Base-by-base conservation (phyloP, 2,888 invertebrate species). In the Meiosimyza decipiens region DNA sequence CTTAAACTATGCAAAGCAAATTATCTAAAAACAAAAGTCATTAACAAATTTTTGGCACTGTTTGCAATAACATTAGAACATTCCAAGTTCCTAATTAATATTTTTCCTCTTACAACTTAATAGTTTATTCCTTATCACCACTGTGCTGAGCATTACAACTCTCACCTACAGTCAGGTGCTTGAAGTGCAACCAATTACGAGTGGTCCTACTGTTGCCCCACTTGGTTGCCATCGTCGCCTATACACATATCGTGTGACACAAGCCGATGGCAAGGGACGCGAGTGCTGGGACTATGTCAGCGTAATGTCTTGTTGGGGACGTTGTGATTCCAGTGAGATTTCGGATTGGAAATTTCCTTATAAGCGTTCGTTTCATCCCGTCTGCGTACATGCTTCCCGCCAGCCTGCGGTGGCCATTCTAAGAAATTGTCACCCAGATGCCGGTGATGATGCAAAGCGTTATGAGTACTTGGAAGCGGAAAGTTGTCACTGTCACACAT, bases 311-410 rank as follows among this genome's bases (percentile, higher is more conserved):
- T 95, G 95, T 83, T 94, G 93, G 89, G 95, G 95, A 18, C 88
- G 94, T 66, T 95, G 95, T 82, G 94, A 94, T 83, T 94, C 95
- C 0, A 93, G 93, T 83, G 94, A 95, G 90, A 95, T 95, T 84
- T 92, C 95, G 0, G 95, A 96, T 87, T 96, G 94, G 93, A 91
- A 94, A 84, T 95, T 96, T 83, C 96, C 96, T 0, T 96, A 92
- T 87, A 96, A 95, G 84, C 91, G 92, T 75, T 94, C 94, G 0
- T 91, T 91, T 80, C 96, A 96, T 84, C 95, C 94, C 0, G 95
- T 96, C 1, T 96, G 96, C 86, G 92, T 84, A 52, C 95, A 95
- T 84, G 92, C 91, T 1, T 91, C 91, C 1, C 89, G 92, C 4
- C 90, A 90, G 74, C 90, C 91, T 67, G 90, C 91, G 0, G 89